Percentiles rank a stretch among this genome's conserved stretches.
phyloP scores from a whole-genome alignment of 2,113 vertebrate species.

The Indicator maculatus region DNA sequence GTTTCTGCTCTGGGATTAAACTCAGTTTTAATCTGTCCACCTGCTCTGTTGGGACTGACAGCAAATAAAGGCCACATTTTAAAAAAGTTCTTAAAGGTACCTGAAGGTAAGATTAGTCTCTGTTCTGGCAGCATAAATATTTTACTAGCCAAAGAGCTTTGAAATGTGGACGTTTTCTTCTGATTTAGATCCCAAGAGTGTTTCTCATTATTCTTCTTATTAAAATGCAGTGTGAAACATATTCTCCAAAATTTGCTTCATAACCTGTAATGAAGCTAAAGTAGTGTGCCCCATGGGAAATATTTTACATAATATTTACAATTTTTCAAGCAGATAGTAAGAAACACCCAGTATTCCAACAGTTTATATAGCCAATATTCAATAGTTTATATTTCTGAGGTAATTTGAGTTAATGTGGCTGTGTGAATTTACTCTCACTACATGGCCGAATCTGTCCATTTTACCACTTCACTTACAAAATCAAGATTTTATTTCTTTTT shows the following conservation, averaged over 20 bases:
- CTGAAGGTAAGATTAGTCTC: neutral
- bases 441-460: neutral
- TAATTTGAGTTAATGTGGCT: conserved; percentile 9
- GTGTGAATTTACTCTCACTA: neutral
- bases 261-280: neutral
- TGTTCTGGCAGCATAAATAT: neutral
- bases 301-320: neutral
- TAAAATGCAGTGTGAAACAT: neutral
- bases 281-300: neutral
- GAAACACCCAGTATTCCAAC: neutral
- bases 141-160: neutral
- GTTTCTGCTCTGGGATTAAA: neutral
- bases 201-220: neutral
- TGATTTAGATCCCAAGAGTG: neutral
- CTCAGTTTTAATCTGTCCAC: neutral
- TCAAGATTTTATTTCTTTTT: neutral
- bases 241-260: conserved; percentile 1
- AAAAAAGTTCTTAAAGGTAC: neutral
- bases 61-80: neutral
- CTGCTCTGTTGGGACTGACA: neutral
- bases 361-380: neutral
- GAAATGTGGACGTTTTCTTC: neutral
- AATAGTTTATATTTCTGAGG: conserved; percentile 19
- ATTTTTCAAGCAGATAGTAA: neutral
- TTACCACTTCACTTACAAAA: neutral